Evolutionary conservation across 2,888 invertebrate genomes (phyloP).

Genomic region (Epistrophella euchroma): DNA sequence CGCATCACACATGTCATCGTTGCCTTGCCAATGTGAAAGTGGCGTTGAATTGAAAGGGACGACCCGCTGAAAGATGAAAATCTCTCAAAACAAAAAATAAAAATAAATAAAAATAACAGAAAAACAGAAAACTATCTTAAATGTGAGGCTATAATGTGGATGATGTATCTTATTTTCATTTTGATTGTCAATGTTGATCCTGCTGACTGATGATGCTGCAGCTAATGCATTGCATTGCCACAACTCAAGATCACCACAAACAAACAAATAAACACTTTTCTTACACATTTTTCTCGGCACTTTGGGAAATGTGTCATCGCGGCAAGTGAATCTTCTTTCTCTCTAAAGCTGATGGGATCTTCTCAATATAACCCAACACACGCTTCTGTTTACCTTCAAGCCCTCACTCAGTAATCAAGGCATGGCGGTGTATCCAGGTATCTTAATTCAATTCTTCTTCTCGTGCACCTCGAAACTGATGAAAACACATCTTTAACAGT

Average conservation of each 20-base stretch:
- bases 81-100: constrained; percentile 4
- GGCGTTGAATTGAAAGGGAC: constrained; percentile 45
- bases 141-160: constrained; percentile 4
- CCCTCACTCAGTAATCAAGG: constrained; percentile 58
- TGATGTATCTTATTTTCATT: constrained; percentile 52
- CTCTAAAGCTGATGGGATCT: constrained; percentile 11
- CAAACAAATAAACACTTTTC: constrained; percentile 37
- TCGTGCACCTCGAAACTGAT: constrained; percentile 32
- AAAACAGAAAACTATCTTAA: constrained; percentile 33
- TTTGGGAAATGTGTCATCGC: constrained; percentile 63
- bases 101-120: not conserved
- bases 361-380: not conserved
- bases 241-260: constrained; percentile 53
- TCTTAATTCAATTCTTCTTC: constrained; percentile 56
- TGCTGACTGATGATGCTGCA: constrained; percentile 24
- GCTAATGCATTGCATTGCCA: constrained; percentile 34
- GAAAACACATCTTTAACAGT: constrained; percentile 64
- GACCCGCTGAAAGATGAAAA: constrained; percentile 31
- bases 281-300: constrained; percentile 38
- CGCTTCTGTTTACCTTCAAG: constrained; percentile 59
- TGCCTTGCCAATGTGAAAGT: not conserved
- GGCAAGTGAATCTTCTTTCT: constrained; percentile 54
- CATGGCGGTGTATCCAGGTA: constrained; percentile 9
- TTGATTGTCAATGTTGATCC: constrained; percentile 58
- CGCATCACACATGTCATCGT: not conserved